phyloP scores from a whole-genome alignment of 2,797 vertebrate species.

The Coreius guichenoti region DNA sequence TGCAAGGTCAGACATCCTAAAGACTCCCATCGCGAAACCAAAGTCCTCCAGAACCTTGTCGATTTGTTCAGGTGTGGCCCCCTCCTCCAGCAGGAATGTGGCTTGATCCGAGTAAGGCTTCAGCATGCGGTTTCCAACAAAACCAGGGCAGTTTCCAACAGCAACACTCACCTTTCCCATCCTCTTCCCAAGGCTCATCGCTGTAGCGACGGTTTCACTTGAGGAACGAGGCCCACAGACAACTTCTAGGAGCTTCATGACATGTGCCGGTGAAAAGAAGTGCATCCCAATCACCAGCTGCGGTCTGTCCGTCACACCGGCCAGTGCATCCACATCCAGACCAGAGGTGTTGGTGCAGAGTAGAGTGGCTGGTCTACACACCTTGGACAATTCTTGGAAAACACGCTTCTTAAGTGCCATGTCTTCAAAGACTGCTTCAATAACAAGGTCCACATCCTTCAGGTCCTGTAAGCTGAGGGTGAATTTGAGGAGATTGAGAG shows the following conservation, averaged over 20 bases:
- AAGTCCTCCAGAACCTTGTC: slow-evolving; percentile 88
- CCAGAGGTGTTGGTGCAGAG: slow-evolving; percentile 90
- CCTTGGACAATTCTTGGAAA: slow-evolving; percentile 82
- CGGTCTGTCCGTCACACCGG: slow-evolving; percentile 77
- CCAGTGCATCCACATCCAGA: slow-evolving; percentile 86
- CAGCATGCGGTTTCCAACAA: slow-evolving; percentile 93
- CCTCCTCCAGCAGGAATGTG: slow-evolving; percentile 89
- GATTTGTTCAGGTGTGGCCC: slow-evolving; percentile 84
- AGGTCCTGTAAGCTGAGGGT: slow-evolving; percentile 74
- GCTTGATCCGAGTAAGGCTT: slow-evolving; percentile 79
- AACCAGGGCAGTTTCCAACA: slow-evolving; percentile 90
- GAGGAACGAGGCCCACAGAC: slow-evolving; percentile 82
- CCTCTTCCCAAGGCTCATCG: slow-evolving; percentile 84
- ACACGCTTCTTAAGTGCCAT: slow-evolving; percentile 85
- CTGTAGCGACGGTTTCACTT: slow-evolving; percentile 82
- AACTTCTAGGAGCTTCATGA: slow-evolving; percentile 92
- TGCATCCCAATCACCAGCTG: slow-evolving; percentile 90
- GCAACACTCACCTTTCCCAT: slow-evolving; percentile 88
- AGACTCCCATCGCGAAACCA: slow-evolving; percentile 89
- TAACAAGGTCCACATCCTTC: slow-evolving; percentile 83
- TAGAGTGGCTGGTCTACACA: slow-evolving; percentile 82
- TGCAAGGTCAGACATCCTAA: slow-evolving; percentile 86
- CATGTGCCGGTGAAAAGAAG: slow-evolving; percentile 92
- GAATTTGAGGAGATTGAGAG: slow-evolving; percentile 73
- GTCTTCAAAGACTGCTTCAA: slow-evolving; percentile 95